Conservation (phyloP, 2,888 invertebrate genomes). For the Halictus quadricinctus region DNA sequence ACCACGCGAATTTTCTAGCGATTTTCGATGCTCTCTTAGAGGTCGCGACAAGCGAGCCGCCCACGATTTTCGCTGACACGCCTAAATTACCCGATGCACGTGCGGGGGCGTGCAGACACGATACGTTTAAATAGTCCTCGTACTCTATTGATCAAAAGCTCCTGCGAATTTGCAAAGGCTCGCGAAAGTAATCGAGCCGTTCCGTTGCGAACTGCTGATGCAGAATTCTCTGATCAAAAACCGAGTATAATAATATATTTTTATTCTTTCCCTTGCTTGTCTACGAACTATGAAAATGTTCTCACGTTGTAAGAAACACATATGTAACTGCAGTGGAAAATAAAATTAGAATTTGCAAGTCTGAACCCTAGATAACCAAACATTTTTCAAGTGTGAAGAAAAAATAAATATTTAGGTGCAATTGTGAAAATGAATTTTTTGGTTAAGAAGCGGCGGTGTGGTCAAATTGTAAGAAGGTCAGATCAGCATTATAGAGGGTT, state of each 20-base stretch:
- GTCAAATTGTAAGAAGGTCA: no score
- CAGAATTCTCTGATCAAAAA: background rate
- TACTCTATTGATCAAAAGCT: slow-evolving; percentile 7
- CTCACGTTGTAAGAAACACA: background rate
- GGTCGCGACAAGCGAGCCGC: slow-evolving; percentile 32
- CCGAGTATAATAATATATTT: background rate
- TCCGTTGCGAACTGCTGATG: no score
- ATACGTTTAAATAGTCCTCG: slow-evolving; percentile 20
- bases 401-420: no score
- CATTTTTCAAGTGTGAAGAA: no score
- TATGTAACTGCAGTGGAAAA: no score
- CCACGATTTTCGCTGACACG: slow-evolving; percentile 33
- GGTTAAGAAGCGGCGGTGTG: no score
- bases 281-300: background rate
- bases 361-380: no score
- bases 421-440: no score
- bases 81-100: slow-evolving; percentile 38
- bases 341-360: no score
- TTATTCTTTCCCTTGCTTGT: background rate
- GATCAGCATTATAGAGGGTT: no score
- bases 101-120: slow-evolving; percentile 19
- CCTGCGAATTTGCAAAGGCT: background rate
- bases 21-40: slow-evolving; percentile 58
- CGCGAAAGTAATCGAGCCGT: background rate
- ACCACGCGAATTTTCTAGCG: slow-evolving; percentile 53